Evolutionary conservation across 2,113 vertebrate species (phyloP).

Genomic region (Dipodomys merriami): DNA sequence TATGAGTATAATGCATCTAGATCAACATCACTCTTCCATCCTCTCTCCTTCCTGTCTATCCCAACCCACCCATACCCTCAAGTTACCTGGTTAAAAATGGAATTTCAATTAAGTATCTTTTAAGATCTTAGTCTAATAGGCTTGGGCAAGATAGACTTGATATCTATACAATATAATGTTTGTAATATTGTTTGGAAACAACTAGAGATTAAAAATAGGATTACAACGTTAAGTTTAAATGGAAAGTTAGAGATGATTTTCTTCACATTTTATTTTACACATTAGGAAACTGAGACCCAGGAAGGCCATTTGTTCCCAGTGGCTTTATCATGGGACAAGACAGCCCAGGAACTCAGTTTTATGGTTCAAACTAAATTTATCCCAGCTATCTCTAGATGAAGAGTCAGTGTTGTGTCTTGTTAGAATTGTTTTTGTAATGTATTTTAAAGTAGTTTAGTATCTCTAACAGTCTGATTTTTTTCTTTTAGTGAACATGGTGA

Average conservation of each 20-base stretch:
- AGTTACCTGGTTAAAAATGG: background rate
- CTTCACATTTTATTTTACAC: background rate
- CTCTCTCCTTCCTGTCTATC: too few species aligned
- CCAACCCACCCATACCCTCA: too few species aligned
- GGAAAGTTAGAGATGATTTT: slow-evolving; percentile 7
- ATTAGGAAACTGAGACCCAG: background rate
- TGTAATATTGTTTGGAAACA: background rate
- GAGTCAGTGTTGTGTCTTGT: background rate
- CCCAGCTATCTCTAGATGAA: background rate
- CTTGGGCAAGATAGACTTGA: background rate
- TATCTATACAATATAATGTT: background rate
- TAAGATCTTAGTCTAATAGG: background rate
- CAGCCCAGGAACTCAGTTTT: background rate
- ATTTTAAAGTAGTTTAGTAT: slow-evolving; percentile 28
- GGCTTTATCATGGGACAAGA: background rate
- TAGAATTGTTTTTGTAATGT: background rate
- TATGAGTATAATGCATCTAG: too few species aligned
- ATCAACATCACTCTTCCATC: too few species aligned
- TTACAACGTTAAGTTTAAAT: slow-evolving; percentile 2
- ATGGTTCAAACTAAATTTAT: background rate
- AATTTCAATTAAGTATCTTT: background rate
- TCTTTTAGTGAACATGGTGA: background rate
- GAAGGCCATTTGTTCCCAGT: background rate
- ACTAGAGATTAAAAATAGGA: background rate
- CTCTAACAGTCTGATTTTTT: background rate